phyloP scores from a whole-genome alignment of 1,140 invertebrate genomes.

The Zaprionus inermis region DNA sequence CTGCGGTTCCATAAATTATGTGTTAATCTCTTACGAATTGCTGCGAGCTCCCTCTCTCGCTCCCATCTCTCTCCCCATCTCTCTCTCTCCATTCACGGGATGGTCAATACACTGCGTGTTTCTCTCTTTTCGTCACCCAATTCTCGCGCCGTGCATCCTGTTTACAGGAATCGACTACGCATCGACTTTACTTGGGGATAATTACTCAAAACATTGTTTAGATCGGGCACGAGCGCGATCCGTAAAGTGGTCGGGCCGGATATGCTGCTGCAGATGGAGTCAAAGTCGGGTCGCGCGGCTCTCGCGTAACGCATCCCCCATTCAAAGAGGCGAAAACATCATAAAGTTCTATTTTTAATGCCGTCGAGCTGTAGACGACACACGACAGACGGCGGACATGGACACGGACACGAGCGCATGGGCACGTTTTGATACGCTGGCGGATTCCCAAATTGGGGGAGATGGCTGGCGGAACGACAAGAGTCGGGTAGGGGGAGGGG shows the following conservation, averaged over 20 bases:
- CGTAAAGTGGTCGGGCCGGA: slow-evolving; percentile 62
- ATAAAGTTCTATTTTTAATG: slow-evolving; percentile 78
- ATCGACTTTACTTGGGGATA: slow-evolving; percentile 8
- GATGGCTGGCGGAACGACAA: slow-evolving; percentile 27
- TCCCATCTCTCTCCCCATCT: background rate
- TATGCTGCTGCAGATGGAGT: slow-evolving; percentile 65
- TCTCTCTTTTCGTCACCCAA: slow-evolving; percentile 55
- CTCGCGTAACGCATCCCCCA: no score
- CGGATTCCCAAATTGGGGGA: slow-evolving; percentile 46
- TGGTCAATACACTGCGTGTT: background rate
- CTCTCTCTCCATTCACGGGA: background rate
- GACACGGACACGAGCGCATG: background rate
- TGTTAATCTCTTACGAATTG: slow-evolving; percentile 40
- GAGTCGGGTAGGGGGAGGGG: slow-evolving; percentile 5
- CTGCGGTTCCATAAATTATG: slow-evolving; percentile 48
- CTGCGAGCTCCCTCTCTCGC: slow-evolving; percentile 11
- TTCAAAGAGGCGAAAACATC: slow-evolving; percentile 56
- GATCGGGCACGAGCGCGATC: slow-evolving; percentile 3
- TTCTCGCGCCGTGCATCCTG: slow-evolving; percentile 55
- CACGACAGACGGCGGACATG: slow-evolving; percentile 24
- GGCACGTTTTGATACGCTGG: slow-evolving; percentile 25
- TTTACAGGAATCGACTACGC: slow-evolving; percentile 53
- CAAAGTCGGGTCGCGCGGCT: slow-evolving; percentile 30
- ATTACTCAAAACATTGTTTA: slow-evolving; percentile 42
- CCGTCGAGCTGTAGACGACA: slow-evolving; percentile 29